Evolutionary conservation across 2,113 vertebrate genomes (phyloP).

Genomic region (Otus sunia): DNA sequence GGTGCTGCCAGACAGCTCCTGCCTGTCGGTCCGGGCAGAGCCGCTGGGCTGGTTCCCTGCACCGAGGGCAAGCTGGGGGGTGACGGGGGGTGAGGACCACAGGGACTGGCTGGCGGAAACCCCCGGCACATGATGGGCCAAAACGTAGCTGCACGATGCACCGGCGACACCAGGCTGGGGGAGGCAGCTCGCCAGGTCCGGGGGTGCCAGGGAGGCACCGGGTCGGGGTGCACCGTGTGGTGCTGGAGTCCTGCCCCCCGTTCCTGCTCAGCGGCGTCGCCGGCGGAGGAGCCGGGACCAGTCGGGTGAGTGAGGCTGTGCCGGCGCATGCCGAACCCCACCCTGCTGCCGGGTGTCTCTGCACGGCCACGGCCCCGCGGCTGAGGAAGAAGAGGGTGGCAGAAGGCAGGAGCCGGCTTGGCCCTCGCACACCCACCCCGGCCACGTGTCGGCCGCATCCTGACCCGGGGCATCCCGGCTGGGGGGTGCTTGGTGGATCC

Average conservation of each 20-base stretch:
- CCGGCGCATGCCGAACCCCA: slow-evolving; percentile 49
- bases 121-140: accelerated
- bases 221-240: accelerated
- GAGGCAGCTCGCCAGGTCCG: accelerated
- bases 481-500: background rate
- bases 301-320: slow-evolving; percentile 55
- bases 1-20: background rate
- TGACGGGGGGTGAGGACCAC: accelerated
- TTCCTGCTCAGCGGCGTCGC: background rate
- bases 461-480: background rate
- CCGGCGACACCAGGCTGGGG: accelerated
- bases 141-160: accelerated
- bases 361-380: background rate
- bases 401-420: background rate
- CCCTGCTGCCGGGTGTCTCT: background rate
- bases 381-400: background rate
- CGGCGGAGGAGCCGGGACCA: slow-evolving; percentile 21
- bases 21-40: background rate
- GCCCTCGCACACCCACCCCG: background rate
- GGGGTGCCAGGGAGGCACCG: accelerated
- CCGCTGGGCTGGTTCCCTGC: background rate
- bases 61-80: accelerated
- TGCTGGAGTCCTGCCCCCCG: background rate
- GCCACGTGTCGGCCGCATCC: background rate
- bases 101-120: accelerated